phyloP scores from a whole-genome alignment of 2,888 invertebrate genomes.

The Hylaea fasciaria region DNA sequence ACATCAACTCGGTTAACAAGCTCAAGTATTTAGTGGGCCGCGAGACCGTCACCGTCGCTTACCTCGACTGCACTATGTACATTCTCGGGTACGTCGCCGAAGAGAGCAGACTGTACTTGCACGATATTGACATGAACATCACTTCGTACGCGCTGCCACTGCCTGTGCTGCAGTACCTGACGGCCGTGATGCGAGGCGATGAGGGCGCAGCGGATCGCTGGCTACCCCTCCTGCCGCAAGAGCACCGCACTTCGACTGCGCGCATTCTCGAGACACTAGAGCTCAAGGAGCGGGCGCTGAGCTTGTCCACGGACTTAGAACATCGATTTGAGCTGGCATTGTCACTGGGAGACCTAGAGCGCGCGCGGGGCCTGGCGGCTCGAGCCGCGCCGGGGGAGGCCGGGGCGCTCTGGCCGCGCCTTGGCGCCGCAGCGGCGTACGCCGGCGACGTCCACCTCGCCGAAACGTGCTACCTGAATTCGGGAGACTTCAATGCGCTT shows the following conservation, averaged over 20 bases:
- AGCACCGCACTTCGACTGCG: slow-evolving; percentile 10
- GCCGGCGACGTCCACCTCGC: slow-evolving; percentile 2
- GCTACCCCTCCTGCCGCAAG: not conserved
- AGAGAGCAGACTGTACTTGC: slow-evolving; percentile 11
- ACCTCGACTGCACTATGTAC: slow-evolving; percentile 5
- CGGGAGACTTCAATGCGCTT: slow-evolving; percentile 11
- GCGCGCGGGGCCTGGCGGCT: slow-evolving; percentile 1
- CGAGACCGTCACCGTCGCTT: not conserved
- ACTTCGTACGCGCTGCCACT: slow-evolving; percentile 2
- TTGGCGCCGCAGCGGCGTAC: slow-evolving; percentile 3
- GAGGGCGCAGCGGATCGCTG: slow-evolving; percentile 3
- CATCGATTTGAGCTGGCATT: slow-evolving; percentile 18
- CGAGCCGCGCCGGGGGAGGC: not conserved
- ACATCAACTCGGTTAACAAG: slow-evolving; percentile 1
- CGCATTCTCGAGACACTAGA: slow-evolving; percentile 6
- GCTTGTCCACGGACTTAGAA: not conserved
- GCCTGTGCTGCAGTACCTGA: slow-evolving; percentile 2
- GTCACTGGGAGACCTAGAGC: slow-evolving; percentile 9
- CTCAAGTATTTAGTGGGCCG: slow-evolving; percentile 11
- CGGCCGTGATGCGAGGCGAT: slow-evolving; percentile 2
- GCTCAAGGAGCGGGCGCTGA: slow-evolving; percentile 1
- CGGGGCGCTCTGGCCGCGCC: slow-evolving; percentile 10
- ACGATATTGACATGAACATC: slow-evolving; percentile 14
- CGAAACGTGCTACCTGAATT: slow-evolving; percentile 4
- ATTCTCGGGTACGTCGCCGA: slow-evolving; percentile 13